Percentiles rank a stretch among this genome's conserved stretches.
These are phyloP conservation scores for Sebastes fasciatus DNA, from an alignment of 2,113 vertebrate species.

Conservation along the genomic window DNA sequence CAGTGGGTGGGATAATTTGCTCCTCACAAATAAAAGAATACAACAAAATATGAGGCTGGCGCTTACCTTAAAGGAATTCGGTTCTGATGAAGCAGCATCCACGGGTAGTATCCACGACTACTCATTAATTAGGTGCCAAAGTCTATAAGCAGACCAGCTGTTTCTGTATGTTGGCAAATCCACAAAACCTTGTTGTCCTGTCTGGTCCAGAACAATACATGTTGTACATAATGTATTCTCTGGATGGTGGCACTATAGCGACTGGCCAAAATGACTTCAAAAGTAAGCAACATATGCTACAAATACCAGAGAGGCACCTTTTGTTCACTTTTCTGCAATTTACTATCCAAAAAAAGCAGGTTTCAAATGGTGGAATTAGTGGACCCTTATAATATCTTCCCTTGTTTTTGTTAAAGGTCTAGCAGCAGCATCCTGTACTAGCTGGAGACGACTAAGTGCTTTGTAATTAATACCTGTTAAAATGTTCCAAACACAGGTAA, in stretches of 20 bases:
- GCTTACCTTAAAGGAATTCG: conserved; percentile 8
- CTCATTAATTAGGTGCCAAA: conserved; percentile 15
- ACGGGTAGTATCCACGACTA: not conserved
- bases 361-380: not conserved
- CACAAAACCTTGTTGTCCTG: not conserved
- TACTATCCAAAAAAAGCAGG: not conserved
- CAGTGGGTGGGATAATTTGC: conserved; percentile 35
- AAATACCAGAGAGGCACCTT: not conserved
- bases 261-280: not conserved
- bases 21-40: conserved; percentile 1
- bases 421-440: not conserved
- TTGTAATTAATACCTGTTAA: not conserved
- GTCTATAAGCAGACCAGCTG: not conserved
- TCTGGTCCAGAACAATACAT: not conserved
- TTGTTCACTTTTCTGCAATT: not conserved
- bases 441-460: not conserved
- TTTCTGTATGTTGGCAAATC: not conserved
- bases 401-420: not conserved
- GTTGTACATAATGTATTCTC: not conserved
- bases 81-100: not conserved
- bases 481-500: not conserved
- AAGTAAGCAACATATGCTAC: not conserved
- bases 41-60: conserved; percentile 1
- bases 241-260: not conserved
- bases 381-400: not conserved